These are phyloP conservation scores for Archips xylosteana DNA, from an alignment of 2,888 invertebrate species.

Conservation along the genomic window DNA sequence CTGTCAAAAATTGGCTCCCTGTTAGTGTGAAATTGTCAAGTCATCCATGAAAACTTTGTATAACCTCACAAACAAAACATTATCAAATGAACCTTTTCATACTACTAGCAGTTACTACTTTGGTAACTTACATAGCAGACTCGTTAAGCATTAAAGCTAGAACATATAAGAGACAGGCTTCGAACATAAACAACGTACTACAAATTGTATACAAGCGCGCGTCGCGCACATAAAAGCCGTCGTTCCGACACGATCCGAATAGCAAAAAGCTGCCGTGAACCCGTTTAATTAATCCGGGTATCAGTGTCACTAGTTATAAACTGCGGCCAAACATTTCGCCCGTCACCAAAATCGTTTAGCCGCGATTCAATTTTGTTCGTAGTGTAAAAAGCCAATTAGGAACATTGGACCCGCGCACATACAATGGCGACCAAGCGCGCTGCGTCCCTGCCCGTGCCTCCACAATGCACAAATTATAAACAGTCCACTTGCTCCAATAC, in stretches of 20 bases:
- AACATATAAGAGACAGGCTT: constrained; percentile 10
- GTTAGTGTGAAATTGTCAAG: too few species aligned
- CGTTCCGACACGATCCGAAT: constrained; percentile 38
- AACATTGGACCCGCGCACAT: constrained; percentile 63
- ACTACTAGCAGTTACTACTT: background rate
- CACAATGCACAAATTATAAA: constrained; percentile 85
- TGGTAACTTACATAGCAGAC: background rate
- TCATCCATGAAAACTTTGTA: background rate
- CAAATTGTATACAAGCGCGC: constrained; percentile 27
- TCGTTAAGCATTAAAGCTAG: constrained; percentile 18
- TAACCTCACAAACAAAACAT: background rate
- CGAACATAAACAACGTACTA: constrained; percentile 28
- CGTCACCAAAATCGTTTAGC: constrained; percentile 52
- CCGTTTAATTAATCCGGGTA: constrained; percentile 45
- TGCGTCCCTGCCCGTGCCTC: constrained; percentile 63
- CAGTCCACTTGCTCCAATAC: constrained; percentile 83
- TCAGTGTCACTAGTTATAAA: constrained; percentile 45
- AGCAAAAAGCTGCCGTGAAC: constrained; percentile 37
- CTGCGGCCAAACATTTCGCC: constrained; percentile 46
- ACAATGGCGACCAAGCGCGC: constrained; percentile 75
- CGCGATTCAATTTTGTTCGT: constrained; percentile 52
- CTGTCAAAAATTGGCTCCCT: too few species aligned
- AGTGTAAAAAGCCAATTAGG: constrained; percentile 77
- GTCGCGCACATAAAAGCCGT: constrained; percentile 27
- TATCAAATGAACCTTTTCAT: background rate